Base-by-base conservation (phyloP, 2,113 vertebrate species). In the Abramis brama region DNA sequence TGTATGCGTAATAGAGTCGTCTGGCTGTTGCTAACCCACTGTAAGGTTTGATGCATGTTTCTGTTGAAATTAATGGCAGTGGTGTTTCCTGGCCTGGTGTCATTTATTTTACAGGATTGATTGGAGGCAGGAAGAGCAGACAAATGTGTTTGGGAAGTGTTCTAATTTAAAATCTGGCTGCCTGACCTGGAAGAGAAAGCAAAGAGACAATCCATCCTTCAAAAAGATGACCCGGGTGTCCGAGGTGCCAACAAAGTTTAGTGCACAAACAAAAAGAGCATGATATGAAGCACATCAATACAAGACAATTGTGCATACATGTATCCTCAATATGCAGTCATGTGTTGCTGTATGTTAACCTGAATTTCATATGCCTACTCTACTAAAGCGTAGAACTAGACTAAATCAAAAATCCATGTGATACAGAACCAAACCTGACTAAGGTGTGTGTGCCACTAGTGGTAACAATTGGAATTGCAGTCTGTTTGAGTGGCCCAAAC, bases 31-130 rank as follows among this genome's bases (percentile, higher is more conserved):
- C 73, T 90, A 89, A 90, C 87, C 59, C 79, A 87, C 87, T 83
- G 89, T 91, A 90, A 64, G 90, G 88, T 87, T 89, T 88, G 91
- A 93, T 87, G 86, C 88, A 87, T 60, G 82, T 87, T 90, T 87
- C 85, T 88, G 91, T 91, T 91, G 91, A 92, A 92, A 93, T 93
- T 90, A 90, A 94, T 91, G 93, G 92, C 92, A 92, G 87, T 82
- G 70, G 88, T 86, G 74, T 86, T 89, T 87, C 47, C 87, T 83
- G 86, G 90, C 89, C 91, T 82, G 80, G 86, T 90, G 91, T 93
- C 90, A 92, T 94, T 93, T 92, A 92, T 93, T 94, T 88, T 84
- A 86, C 71, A 85, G 91, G 92, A 94, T 94, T 92, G 93, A 95
- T 94, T 93, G 88, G 92, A 92, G 88, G 90, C 91, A 86, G 86